Base-by-base conservation (phyloP, 2,888 invertebrate species). In the Ormia ochracea region DNA sequence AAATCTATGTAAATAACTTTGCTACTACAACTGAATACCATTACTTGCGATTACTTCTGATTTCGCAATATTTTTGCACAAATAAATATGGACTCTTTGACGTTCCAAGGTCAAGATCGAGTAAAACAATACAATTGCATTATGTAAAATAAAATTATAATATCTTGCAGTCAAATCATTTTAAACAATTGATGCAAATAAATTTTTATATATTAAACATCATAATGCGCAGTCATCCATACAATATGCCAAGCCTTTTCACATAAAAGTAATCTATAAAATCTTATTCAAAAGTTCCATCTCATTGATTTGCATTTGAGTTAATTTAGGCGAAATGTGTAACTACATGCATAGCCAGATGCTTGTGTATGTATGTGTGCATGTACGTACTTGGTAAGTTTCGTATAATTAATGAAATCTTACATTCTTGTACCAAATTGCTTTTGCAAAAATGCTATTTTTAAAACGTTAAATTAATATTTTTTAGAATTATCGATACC, bases 41-140 rank as follows among this genome's bases (percentile, higher is more conserved):
- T n/a, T n/a, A n/a, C n/a, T n/a, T n/a, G n/a, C n/a, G n/a, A n/a
- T n/a, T n/a, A 28, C 36, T 5, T 17, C n/a, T 3, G 38, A 6
- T 7, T 50, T 28, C 26, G 9, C 7, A 50, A 9, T 14, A 26
- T 3, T 14, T 2, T 3, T 6, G n/a, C n/a, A 48, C 17, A 17
- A 3, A 12, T 36, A 12, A 12, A 0, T 28, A 28, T 23, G 19
- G 63, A 28, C 12, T 52, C n/a, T 19, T 14, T 26, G 12, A 26
- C 7, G 9, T 59, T 79, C 41, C 41, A 80, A 75, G 48, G 66
- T 66, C 75, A 76, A 80, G 80, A 72, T 76, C 72, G 21, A 5
- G 19, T 36, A 21, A 61, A 36, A 14, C 45, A 61, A 61, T 4
- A 28, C 9, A 21, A 36, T 43, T 33, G 3, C 12, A 14, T 17